Evolutionary conservation across 1,140 invertebrate genomes (phyloP).

Genomic region (Kradibia gibbosae): DNA sequence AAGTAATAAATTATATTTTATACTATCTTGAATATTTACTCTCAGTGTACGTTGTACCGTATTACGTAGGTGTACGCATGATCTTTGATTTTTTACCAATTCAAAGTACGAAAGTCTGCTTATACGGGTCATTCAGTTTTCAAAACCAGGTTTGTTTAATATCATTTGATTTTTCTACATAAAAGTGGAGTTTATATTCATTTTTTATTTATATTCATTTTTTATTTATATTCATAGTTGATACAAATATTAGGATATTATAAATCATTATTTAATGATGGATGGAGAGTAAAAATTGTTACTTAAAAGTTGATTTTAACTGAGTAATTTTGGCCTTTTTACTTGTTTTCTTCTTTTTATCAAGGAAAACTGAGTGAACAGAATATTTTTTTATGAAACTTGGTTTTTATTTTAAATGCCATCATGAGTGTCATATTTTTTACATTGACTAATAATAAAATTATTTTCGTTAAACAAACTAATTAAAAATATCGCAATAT

Average conservation of each 20-base stretch:
- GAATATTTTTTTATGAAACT: not conserved
- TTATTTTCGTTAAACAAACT: not conserved
- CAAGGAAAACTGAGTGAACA: not conserved
- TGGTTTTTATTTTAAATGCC: not conserved
- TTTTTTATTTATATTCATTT: too few species aligned
- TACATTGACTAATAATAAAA: not conserved
- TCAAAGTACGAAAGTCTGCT: slow-evolving; percentile 41
- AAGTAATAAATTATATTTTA: slow-evolving; percentile 67
- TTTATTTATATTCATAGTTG: too few species aligned
- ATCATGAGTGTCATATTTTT: not conserved
- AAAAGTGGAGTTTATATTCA: too few species aligned
- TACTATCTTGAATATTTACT: slow-evolving; percentile 51
- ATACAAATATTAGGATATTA: too few species aligned
- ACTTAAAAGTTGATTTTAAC: too few species aligned
- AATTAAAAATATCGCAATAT: not conserved
- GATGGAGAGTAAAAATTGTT: too few species aligned
- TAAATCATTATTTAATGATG: too few species aligned
- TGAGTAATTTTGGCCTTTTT: too few species aligned
- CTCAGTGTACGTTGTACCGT: slow-evolving; percentile 57
- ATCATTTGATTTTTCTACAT: not conserved
- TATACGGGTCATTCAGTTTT: not conserved
- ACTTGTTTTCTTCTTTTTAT: not conserved
- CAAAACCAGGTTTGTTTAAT: not conserved
- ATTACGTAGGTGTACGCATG: slow-evolving; percentile 50
- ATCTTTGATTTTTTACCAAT: slow-evolving; percentile 42